phyloP scores from a whole-genome alignment of 2,888 invertebrate genomes.

The Geophilus truncorum region DNA sequence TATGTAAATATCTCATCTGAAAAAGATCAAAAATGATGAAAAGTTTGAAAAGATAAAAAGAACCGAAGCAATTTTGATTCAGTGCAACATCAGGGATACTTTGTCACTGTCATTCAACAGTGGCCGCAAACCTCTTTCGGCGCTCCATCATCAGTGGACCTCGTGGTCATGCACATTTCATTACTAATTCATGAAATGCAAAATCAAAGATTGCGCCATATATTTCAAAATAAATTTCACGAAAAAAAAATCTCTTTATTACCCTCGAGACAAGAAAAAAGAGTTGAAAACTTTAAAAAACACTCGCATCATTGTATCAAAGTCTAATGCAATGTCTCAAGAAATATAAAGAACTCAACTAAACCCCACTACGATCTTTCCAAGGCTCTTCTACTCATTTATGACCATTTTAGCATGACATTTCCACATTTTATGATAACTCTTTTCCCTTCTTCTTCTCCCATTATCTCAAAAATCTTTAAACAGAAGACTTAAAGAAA shows the following conservation, averaged over 20 bases:
- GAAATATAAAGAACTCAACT: neutral
- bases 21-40: too few relatives aligned
- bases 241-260: neutral
- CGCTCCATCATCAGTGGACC: neutral
- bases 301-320: neutral
- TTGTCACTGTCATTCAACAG: constrained; percentile 16
- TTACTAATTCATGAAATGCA: neutral
- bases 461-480: neutral
- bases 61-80: neutral
- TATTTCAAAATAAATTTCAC: neutral
- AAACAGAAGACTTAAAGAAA: neutral
- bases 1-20: neutral
- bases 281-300: neutral
- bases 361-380: constrained; percentile 2
- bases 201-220: neutral
- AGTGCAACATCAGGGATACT: neutral
- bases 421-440: constrained; percentile 11
- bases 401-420: constrained; percentile 15
- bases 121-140: neutral
- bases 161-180: neutral
- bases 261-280: neutral
- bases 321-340: neutral
- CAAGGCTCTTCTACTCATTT: constrained; percentile 11
- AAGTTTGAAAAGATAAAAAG: neutral
- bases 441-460: neutral